phyloP scores from a whole-genome alignment of 2,797 vertebrate genomes.

The Sphenopsis melanotis region DNA sequence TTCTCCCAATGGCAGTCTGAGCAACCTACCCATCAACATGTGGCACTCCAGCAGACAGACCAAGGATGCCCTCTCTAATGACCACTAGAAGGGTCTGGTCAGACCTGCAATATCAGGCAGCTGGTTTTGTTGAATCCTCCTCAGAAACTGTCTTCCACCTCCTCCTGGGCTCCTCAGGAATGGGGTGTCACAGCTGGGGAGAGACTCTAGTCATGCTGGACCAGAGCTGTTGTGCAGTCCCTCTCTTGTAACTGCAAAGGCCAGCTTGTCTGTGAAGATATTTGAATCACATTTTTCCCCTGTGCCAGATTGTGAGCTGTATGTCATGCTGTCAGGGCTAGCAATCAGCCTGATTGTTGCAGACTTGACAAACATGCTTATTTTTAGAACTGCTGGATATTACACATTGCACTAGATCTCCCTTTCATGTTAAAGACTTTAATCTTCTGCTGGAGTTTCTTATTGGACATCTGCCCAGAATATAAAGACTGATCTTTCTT shows the following conservation, averaged over 20 bases:
- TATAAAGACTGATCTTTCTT: constrained; percentile 70
- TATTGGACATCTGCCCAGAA: constrained; percentile 72
- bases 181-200: background rate
- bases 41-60: background rate
- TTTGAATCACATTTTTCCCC: constrained; percentile 40
- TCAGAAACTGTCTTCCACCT: background rate
- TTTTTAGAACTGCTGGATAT: constrained; percentile 68
- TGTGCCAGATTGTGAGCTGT: constrained; percentile 35
- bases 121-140: background rate
- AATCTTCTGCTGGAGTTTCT: constrained; percentile 69
- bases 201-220: background rate
- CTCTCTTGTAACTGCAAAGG: background rate
- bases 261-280: constrained; percentile 4
- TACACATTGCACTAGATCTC: constrained; percentile 55
- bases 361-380: constrained; percentile 56
- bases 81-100: background rate
- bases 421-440: constrained; percentile 73
- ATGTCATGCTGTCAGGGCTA: constrained; percentile 58
- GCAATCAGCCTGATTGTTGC: constrained; percentile 58
- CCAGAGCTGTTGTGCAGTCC: background rate
- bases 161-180: background rate
- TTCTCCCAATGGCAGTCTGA: background rate
- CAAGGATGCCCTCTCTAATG: background rate
- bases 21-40: rapidly evolving
- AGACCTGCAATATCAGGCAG: background rate